Conservation (phyloP, 2,113 vertebrate genomes). For the Mirza zaza region DNA sequence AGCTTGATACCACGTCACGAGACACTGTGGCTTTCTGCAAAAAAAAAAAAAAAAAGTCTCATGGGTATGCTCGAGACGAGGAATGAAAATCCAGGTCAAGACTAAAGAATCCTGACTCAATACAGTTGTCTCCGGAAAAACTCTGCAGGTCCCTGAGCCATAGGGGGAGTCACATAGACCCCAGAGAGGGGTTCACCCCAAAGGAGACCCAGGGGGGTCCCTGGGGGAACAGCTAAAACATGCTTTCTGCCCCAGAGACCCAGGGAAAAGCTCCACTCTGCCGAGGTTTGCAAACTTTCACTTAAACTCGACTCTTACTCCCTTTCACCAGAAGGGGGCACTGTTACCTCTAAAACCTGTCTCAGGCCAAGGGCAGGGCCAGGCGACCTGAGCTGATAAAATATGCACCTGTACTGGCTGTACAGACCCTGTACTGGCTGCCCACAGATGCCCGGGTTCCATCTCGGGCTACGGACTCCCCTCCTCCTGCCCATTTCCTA, state of each 20-base stretch:
- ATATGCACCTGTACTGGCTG: background rate
- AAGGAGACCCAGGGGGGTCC: background rate
- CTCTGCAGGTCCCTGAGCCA: background rate
- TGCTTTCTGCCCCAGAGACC: background rate
- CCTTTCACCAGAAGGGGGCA: constrained; percentile 26
- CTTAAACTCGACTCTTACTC: background rate
- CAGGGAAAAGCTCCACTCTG: background rate
- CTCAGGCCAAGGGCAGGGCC: background rate
- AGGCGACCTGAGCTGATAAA: background rate
- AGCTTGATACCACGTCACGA: background rate
- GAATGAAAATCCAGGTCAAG: background rate
- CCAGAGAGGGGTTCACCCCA: background rate
- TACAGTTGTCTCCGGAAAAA: background rate
- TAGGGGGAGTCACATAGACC: background rate
- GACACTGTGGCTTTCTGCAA: background rate
- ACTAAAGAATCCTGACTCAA: too few relatives aligned
- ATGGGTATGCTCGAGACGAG: fast-evolving
- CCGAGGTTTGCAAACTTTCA: background rate
- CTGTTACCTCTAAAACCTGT: constrained; percentile 47
- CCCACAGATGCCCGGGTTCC: background rate
- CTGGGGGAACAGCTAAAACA: too few relatives aligned
- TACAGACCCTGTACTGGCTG: background rate
- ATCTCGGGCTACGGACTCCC: background rate
- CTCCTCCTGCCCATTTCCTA: background rate
- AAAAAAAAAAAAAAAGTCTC: background rate